A percentile compares a stretch with the other conserved stretches of the same genome.
These are phyloP conservation scores for Lateolabrax maculatus DNA, from an alignment of 2,797 vertebrate genomes.

Conservation along the genomic window DNA sequence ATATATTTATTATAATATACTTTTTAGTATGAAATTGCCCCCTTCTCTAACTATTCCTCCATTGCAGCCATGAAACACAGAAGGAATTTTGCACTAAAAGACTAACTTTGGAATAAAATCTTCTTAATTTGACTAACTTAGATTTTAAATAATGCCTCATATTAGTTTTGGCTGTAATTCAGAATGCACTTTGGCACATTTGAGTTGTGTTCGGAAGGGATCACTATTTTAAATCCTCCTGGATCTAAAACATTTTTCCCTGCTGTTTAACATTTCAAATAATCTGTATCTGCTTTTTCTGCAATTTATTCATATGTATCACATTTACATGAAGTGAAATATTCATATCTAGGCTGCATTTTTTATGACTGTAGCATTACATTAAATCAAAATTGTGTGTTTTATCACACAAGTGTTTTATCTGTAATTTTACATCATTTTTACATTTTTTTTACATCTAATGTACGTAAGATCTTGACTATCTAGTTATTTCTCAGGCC, in stretches of 20 bases:
- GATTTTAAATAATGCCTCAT: not conserved
- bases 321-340: not conserved
- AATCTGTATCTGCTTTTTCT: not conserved
- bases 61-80: not conserved
- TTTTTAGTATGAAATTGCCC: slow-evolving; percentile 1
- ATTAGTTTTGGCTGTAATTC: not conserved
- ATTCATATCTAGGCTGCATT: not conserved
- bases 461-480: too few species aligned
- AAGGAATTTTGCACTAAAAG: not conserved
- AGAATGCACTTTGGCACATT: not conserved
- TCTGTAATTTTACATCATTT: too few species aligned
- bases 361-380: too few species aligned
- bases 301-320: not conserved
- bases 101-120: not conserved
- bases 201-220: not conserved
- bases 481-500: too few species aligned
- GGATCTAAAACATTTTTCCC: not conserved
- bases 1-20: too few species aligned
- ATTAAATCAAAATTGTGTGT: too few species aligned
- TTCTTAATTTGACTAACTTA: not conserved
- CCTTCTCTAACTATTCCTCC: too few species aligned
- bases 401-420: too few species aligned
- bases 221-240: not conserved
- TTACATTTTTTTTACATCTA: too few species aligned
- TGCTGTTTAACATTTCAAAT: not conserved